Percentiles rank a stretch among this genome's conserved stretches.
Conservation (phyloP, 2,888 invertebrate genomes). For the Holacanthella duospinosa region DNA sequence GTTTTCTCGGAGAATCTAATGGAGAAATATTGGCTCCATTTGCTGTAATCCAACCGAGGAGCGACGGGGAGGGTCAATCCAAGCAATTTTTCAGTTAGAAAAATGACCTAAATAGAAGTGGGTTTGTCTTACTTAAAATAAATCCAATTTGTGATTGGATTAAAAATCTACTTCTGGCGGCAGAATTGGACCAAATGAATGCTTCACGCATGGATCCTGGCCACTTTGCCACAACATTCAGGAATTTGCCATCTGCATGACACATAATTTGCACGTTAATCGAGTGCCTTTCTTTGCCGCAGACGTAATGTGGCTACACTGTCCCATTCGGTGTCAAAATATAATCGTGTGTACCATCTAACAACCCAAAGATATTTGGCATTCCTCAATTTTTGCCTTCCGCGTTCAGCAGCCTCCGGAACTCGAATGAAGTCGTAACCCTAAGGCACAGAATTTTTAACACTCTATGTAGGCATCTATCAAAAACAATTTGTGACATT, state of each 20-base stretch:
- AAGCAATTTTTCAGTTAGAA: too few species aligned
- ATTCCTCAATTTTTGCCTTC: too few species aligned
- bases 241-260: neutral
- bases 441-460: too few species aligned
- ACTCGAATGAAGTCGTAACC: too few species aligned
- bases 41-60: too few species aligned
- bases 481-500: too few species aligned
- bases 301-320: neutral
- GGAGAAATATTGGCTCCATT: too few species aligned
- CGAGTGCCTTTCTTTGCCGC: constrained; percentile 9
- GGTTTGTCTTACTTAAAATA: neutral
- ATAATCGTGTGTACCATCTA: constrained; percentile 10
- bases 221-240: constrained; percentile 8
- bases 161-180: neutral
- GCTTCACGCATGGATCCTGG: constrained; percentile 11
- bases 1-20: too few species aligned
- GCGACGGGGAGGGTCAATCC: too few species aligned
- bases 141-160: neutral
- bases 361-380: constrained; percentile 10
- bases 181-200: constrained; percentile 6
- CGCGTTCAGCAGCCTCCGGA: too few species aligned
- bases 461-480: too few species aligned
- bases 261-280: constrained; percentile 10
- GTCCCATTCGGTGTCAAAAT: neutral
- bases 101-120: too few species aligned